Base-by-base conservation (phyloP, 92 coral and sea anemone genomes). In the Porites cylindrica region DNA sequence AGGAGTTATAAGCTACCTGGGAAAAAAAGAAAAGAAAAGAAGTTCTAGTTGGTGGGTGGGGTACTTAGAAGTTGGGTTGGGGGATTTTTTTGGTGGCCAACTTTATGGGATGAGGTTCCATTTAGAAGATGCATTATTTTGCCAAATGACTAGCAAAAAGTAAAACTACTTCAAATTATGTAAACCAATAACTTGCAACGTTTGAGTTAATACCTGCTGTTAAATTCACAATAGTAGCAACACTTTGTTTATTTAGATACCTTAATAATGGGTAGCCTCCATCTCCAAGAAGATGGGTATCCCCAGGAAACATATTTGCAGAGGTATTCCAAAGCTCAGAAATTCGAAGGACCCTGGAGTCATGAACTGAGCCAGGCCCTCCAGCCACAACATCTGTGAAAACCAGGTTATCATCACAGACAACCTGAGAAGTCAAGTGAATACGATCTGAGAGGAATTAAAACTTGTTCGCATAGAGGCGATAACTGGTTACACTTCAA, bases 331-430 rank as follows among this genome's bases (percentile, higher is more conserved):
- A 87, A 17, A 91, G 77, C 66, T 32, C 79, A 26, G 93, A 90
- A 82, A 85, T 90, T 80, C 90, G 78, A 51, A 90, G 70, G 13
- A 90, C 82, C 56, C 93, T 72, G 19, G 86, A 67, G 79, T 90
- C 93, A 54, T 90, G 94, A 5, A 86, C 91, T 70, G 91, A 91
- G 21, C 94, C 94, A 71, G 94, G 94, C 94, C 94, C 82, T 20
- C 94, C 91, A 26, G 90, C 91, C 10, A 91, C 66, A 67, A 87
- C 70, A 87, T 91, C 91, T 17, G 32, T 60, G 51, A 90, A 81
- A 17, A 90, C 83, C 58, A 53, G 8, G 12, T 53, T 53, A 11
- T 53, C 58, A 53, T 53, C 58, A 67, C 50, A 67, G 9, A 21
- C 72, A 10, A 29, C 10, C 29, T 26, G 29, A 67, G 29, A n/a